Evolutionary conservation across 2,888 invertebrate genomes (phyloP).

Genomic region (Thumatha senex): DNA sequence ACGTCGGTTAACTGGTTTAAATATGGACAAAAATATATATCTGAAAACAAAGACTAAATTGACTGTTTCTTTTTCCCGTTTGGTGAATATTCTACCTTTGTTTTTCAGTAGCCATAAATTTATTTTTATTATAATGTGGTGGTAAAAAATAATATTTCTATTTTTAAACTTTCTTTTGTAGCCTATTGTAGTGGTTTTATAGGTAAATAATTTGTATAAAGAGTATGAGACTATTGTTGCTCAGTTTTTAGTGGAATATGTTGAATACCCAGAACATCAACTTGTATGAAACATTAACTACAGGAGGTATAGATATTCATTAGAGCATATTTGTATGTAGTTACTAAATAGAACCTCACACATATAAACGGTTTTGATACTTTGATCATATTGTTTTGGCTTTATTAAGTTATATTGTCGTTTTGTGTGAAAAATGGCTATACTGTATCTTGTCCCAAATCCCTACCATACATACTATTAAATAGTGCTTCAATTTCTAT

Average conservation of each 20-base stretch:
- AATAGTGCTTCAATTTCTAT: conserved; percentile 20
- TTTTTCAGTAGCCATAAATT: conserved; percentile 24
- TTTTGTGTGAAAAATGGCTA: conserved; percentile 14
- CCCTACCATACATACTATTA: neutral
- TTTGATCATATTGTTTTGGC: neutral
- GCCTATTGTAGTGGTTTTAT: conserved; percentile 64
- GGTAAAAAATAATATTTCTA: too few relatives aligned
- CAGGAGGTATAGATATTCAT: conserved; percentile 30
- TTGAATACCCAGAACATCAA: conserved; percentile 41
- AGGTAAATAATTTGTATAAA: conserved; percentile 64
- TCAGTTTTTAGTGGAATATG: conserved; percentile 48
- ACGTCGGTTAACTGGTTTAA: conserved; percentile 21
- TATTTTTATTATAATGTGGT: conserved; percentile 47
- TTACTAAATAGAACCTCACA: conserved; percentile 12
- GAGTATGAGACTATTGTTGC: conserved; percentile 60
- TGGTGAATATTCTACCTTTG: conserved; percentile 16
- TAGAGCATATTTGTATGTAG: conserved; percentile 33
- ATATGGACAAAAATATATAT: conserved; percentile 30
- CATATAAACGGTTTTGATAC: conserved; percentile 1
- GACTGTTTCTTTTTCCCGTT: conserved; percentile 19
- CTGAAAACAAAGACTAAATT: conserved; percentile 32
- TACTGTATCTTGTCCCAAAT: neutral
- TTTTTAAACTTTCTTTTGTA: conserved; percentile 54
- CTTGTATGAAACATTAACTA: conserved; percentile 20
- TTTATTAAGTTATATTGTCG: conserved; percentile 2